Conservation (phyloP, 2,797 vertebrate genomes). For the Helarctos malayanus region DNA sequence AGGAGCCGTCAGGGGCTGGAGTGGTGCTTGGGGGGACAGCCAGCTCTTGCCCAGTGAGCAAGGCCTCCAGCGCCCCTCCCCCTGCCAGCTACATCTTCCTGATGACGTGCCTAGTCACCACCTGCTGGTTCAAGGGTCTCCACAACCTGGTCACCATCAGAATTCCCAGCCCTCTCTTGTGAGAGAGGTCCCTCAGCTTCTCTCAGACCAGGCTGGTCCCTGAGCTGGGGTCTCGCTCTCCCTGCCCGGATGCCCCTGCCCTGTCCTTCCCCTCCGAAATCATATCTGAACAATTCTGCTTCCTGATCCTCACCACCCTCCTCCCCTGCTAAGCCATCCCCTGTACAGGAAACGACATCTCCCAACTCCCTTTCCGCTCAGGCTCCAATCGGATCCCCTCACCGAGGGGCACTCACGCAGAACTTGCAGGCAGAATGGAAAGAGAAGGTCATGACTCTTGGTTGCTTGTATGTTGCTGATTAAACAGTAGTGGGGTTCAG, state of each 20-base stretch:
- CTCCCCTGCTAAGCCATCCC: background rate
- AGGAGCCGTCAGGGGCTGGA: background rate
- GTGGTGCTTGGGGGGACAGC: background rate
- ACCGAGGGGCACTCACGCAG: background rate
- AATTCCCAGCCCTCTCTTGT: background rate
- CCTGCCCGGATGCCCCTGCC: background rate
- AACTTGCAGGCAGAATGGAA: background rate
- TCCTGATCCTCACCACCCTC: fast-evolving
- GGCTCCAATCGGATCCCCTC: background rate
- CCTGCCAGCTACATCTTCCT: background rate
- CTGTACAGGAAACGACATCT: background rate
- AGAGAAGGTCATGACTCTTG: background rate
- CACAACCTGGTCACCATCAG: background rate
- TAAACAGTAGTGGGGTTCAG: background rate
- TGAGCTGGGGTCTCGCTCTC: background rate
- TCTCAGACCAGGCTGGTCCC: background rate
- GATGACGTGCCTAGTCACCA: background rate
- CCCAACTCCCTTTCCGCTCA: background rate
- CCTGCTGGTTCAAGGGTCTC: background rate
- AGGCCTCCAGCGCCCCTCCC: background rate
- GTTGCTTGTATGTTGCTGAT: too few species aligned
- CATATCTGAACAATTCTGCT: fast-evolving
- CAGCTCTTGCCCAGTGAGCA: background rate
- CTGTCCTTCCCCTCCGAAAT: background rate
- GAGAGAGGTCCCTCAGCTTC: background rate